These are phyloP conservation scores for Chaenogobius annularis DNA, from an alignment of 2,113 vertebrate species.

Conservation along the genomic window DNA sequence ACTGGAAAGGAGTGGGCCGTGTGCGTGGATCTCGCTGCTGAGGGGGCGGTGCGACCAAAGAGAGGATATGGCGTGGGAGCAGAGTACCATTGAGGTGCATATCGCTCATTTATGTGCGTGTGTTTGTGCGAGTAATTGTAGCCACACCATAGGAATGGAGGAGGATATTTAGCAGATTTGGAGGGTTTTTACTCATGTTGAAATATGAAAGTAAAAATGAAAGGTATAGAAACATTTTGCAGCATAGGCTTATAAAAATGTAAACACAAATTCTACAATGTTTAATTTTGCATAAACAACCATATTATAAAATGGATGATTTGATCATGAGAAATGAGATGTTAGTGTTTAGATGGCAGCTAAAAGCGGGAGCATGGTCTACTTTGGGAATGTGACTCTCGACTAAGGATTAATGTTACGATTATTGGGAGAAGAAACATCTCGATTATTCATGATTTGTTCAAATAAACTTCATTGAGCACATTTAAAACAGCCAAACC, in stretches of 20 bases:
- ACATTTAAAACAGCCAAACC: too few species aligned
- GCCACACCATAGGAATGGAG: conserved; percentile 17
- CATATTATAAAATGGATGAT: too few species aligned
- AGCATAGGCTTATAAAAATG: not conserved
- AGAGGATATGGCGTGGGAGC: conserved; percentile 69
- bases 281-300: too few species aligned
- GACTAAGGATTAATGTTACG: too few species aligned
- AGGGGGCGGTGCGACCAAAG: conserved; percentile 70
- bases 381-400: too few species aligned
- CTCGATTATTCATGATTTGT: too few species aligned
- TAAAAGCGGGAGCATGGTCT: too few species aligned
- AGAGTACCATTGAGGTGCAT: conserved; percentile 65
- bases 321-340: too few species aligned
- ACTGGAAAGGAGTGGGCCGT: conserved; percentile 51
- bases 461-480: too few species aligned
- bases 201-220: not conserved
- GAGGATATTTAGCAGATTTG: not conserved
- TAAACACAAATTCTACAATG: not conserved
- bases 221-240: too few species aligned
- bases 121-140: conserved; percentile 46
- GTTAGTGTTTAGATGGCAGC: too few species aligned
- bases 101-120: conserved; percentile 42
- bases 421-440: too few species aligned
- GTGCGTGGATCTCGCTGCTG: conserved; percentile 49
- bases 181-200: not conserved